Conservation (phyloP, 1,140 invertebrate genomes). For the Drosophila kohkoa region DNA sequence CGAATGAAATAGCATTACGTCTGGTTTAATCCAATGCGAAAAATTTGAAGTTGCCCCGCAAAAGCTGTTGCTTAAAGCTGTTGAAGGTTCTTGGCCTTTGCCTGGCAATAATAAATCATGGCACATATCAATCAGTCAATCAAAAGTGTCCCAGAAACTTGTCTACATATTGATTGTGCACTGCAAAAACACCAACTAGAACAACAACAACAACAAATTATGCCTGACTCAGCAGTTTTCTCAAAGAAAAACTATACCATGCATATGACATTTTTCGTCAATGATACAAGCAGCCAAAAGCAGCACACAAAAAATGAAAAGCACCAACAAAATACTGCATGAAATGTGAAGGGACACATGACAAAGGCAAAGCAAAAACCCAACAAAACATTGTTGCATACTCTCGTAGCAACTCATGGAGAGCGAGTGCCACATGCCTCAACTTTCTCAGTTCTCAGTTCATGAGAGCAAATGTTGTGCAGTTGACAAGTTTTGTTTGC, state of each 20-base stretch:
- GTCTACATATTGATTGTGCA: conserved; percentile 74
- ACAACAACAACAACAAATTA: conserved; percentile 58
- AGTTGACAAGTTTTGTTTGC: conserved; percentile 72
- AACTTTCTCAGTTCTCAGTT: conserved; percentile 9
- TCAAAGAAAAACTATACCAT: conserved; percentile 50
- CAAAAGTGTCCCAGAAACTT: conserved; percentile 64
- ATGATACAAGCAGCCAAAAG: conserved; percentile 49
- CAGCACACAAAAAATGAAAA: conserved; percentile 18
- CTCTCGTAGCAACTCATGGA: conserved; percentile 6
- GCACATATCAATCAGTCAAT: conserved; percentile 82
- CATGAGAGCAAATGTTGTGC: conserved; percentile 56
- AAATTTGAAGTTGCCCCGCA: conserved; percentile 10
- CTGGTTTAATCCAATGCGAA: conserved; percentile 1
- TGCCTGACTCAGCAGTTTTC: conserved; percentile 58
- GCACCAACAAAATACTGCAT: conserved; percentile 12
- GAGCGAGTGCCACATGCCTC: background rate
- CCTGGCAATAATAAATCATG: conserved; percentile 69
- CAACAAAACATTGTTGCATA: conserved; percentile 70
- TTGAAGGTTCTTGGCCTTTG: conserved; percentile 14
- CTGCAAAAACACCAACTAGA: conserved; percentile 35
- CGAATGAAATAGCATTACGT: conserved; percentile 39
- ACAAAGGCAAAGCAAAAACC: conserved; percentile 11
- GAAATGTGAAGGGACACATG: conserved; percentile 34
- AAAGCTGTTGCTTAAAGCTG: conserved; percentile 25
- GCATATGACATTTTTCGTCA: conserved; percentile 79